A percentile compares a stretch with the other conserved stretches of the same genome.
These are phyloP conservation scores for Camponotus floridanus DNA, from an alignment of 1,140 invertebrate species.

Conservation along the genomic window DNA sequence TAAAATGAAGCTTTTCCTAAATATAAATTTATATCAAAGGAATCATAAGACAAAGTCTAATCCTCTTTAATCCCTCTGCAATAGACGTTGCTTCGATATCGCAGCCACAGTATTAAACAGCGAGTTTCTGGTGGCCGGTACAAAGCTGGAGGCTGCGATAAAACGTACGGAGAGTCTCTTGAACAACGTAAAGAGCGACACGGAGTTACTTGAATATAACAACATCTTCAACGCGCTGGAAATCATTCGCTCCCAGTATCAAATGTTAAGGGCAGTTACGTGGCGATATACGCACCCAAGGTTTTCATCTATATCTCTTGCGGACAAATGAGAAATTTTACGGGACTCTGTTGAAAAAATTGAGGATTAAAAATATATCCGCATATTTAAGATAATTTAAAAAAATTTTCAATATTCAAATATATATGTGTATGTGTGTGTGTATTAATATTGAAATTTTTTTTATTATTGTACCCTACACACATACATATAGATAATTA, in stretches of 20 bases:
- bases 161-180: slow-evolving; percentile 58
- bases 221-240: slow-evolving; percentile 77
- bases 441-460: too few species aligned
- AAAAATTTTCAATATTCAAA: background rate
- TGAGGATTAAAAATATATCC: too few species aligned
- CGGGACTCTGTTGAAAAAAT: too few species aligned
- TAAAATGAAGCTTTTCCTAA: slow-evolving; percentile 35
- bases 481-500: too few species aligned
- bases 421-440: too few species aligned
- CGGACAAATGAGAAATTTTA: too few species aligned
- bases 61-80: slow-evolving; percentile 25
- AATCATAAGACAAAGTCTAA: background rate
- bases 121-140: slow-evolving; percentile 77
- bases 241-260: slow-evolving; percentile 78
- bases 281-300: slow-evolving; percentile 84
- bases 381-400: too few species aligned
- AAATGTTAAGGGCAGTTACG: slow-evolving; percentile 81
- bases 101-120: slow-evolving; percentile 80
- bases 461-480: too few species aligned
- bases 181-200: slow-evolving; percentile 47
- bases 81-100: slow-evolving; percentile 77
- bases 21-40: background rate
- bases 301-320: slow-evolving; percentile 19
- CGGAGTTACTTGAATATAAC: slow-evolving; percentile 67
- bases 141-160: slow-evolving; percentile 71